A percentile compares a stretch with the other conserved stretches of the same genome.
phyloP scores from a whole-genome alignment of 2,797 vertebrate genomes.

The Myotis vivesi region DNA sequence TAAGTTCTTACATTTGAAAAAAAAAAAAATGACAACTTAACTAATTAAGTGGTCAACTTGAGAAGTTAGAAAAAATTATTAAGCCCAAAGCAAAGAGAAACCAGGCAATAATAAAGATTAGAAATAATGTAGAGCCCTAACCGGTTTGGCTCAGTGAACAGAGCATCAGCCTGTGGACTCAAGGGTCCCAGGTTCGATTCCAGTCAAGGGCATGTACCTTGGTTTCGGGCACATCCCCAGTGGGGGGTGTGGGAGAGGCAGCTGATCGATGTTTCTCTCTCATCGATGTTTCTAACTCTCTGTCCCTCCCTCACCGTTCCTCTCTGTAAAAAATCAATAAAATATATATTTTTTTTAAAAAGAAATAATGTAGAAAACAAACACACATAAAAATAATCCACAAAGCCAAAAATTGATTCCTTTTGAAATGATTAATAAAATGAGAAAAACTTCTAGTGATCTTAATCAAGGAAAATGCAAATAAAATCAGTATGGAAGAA shows the following conservation, averaged over 20 bases:
- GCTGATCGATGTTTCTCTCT: no score
- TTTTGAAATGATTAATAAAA: neutral
- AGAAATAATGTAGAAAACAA: constrained; percentile 20
- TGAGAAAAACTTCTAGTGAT: neutral
- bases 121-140: neutral
- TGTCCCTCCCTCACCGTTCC: no score
- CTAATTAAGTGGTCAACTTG: neutral
- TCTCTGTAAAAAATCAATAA: no score
- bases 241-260: no score
- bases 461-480: neutral
- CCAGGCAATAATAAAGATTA: constrained; percentile 5
- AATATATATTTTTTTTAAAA: no score
- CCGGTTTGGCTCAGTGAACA: no score
- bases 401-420: neutral
- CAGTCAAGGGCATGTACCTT: no score
- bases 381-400: neutral
- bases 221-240: no score
- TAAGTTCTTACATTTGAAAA: neutral
- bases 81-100: constrained; percentile 24
- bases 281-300: no score
- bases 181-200: no score
- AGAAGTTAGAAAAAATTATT: neutral
- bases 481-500: constrained; percentile 19
- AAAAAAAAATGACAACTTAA: neutral
- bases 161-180: no score